Base-by-base conservation (phyloP, 2,113 vertebrate species). In the Seriola dumerili region DNA sequence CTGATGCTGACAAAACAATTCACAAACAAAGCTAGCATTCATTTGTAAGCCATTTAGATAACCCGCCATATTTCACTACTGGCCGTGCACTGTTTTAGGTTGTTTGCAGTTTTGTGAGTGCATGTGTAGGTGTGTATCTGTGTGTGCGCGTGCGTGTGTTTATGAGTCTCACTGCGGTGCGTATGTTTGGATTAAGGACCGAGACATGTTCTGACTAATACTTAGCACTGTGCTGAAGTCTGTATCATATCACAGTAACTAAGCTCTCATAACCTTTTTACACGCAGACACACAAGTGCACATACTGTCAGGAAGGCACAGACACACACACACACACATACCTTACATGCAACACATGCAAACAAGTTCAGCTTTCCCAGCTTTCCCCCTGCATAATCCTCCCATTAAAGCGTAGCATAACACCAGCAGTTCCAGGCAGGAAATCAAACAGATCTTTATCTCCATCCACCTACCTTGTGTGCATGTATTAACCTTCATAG, bases 391-490 rank as follows among this genome's bases (percentile, higher is more conserved):
- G 62, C 61, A 81, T 90, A 88, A 92, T 89, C 84, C 64, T 72
- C 59, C 63, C 85, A 76, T 86, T 88, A 78, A 84, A 85, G 74
- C 58, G 29, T 36, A 87, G 65, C 82, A 74, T 83, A 85, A 91
- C 80, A 65, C 64, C 57, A 78, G 76, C 76, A 70, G 74, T 85
- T 85, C 50, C 76, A 86, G 90, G 87, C 83, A 88, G 76, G 69
- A 83, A 86, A 88, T 91, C 86, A 89, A 88, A 90, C 85, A 85
- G 85, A 89, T 93, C 65, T 67, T 81, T 88, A 92, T 94, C 89
- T 73, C 25, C 16, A 70, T 84, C 75, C 83, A 74, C 65, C 87
- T 82, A 67, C 66, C 76, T 69, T 57, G 38, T 77, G 46, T 74
- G 78, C 72, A 88, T 74, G 57, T 58, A 78, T 88, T 89, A 90